These are phyloP conservation scores for Tetragonisca angustula DNA, from an alignment of 2,888 invertebrate species.

Conservation along the genomic window DNA sequence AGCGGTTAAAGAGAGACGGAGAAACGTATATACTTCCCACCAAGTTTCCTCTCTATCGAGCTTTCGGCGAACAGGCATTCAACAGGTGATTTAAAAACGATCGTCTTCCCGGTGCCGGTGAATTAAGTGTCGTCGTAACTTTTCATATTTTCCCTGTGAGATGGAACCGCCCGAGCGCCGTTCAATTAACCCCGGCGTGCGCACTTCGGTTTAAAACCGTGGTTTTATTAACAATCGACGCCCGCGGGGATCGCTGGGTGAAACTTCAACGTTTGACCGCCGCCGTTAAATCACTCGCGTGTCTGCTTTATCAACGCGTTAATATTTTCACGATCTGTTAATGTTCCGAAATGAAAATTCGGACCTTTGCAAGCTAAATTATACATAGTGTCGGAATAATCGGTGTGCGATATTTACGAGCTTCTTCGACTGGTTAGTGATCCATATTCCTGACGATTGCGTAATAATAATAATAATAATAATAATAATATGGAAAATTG, in stretches of 20 bases:
- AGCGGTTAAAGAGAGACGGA: neutral
- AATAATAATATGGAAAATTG: no score
- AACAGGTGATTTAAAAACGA: conserved; percentile 50
- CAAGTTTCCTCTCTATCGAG: neutral
- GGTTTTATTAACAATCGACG: neutral
- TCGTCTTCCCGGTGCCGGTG: neutral
- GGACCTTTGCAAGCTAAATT: neutral
- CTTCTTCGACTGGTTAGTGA: no score
- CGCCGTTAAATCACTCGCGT: neutral
- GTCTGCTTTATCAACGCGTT: neutral
- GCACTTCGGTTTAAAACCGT: neutral
- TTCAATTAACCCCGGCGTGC: neutral
- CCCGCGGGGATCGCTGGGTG: neutral
- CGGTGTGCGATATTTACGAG: no score
- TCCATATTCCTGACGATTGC: no score
- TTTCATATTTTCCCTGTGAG: conserved; percentile 18
- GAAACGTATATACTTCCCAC: neutral
- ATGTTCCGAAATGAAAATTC: neutral
- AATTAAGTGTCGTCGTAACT: conserved; percentile 33
- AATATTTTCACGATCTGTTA: neutral
- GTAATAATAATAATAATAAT: neutral
- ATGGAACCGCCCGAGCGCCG: neutral
- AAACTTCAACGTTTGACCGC: conserved; percentile 13
- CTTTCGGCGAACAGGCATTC: conserved; percentile 23
- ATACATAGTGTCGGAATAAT: no score